Evolutionary conservation across 2,888 invertebrate genomes (phyloP).

Genomic region (Monopis laevigella): DNA sequence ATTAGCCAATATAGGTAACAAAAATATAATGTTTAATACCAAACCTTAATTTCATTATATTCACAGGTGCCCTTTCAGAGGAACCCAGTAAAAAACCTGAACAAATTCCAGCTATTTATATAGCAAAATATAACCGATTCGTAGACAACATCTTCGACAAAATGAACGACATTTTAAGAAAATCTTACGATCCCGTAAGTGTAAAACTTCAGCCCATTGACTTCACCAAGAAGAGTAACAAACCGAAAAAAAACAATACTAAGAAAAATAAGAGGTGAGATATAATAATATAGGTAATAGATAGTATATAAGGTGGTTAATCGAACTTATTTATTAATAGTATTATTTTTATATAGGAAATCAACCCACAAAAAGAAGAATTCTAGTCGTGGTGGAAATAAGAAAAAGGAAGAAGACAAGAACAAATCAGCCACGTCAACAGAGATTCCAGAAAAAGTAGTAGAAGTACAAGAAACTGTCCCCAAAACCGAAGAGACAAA

Average conservation of each 20-base stretch:
- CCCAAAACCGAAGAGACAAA: slow-evolving; percentile 26
- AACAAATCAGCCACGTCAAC: slow-evolving; percentile 21
- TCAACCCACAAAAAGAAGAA: slow-evolving; percentile 47
- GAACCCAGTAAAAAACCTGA: slow-evolving; percentile 25
- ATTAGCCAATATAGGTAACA: no score
- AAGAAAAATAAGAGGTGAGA: slow-evolving; percentile 46
- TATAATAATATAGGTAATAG: no score
- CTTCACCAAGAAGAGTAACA: slow-evolving; percentile 59
- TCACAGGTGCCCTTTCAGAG: slow-evolving; percentile 5
- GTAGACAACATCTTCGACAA: slow-evolving; percentile 84
- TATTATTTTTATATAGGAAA: slow-evolving; percentile 32
- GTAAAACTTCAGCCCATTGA: slow-evolving; percentile 73
- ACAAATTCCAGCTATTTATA: slow-evolving; percentile 74
- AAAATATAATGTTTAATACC: no score
- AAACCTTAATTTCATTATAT: no score
- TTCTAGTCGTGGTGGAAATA: slow-evolving; percentile 34
- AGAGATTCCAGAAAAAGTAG: slow-evolving; percentile 27
- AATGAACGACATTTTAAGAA: slow-evolving; percentile 81
- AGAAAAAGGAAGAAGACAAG: slow-evolving; percentile 30
- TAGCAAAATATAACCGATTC: slow-evolving; percentile 85
- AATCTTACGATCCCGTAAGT: slow-evolving; percentile 86
- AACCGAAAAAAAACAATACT: slow-evolving; percentile 55
- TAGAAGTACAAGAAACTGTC: slow-evolving; percentile 27
- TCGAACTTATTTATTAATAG: no score
- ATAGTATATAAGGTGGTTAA: no score